Evolutionary conservation across 2,888 invertebrate genomes (phyloP).

Genomic region (Lypha dubia): DNA sequence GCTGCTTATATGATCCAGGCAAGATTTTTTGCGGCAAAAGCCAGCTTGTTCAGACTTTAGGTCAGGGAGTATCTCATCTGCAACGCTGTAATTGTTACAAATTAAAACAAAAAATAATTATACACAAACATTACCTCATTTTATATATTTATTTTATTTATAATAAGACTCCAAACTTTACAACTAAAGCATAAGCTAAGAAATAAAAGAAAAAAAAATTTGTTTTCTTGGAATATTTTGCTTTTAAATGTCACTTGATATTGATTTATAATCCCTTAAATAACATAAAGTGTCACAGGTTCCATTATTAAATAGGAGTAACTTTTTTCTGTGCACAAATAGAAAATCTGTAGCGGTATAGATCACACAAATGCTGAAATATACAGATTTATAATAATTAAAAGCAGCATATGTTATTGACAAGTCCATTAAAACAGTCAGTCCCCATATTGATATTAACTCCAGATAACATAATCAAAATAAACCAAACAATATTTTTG

Average conservation of each 20-base stretch:
- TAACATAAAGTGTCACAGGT: constrained; percentile 63
- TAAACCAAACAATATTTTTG: constrained; percentile 3
- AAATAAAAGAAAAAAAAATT: too few species aligned
- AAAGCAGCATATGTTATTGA: constrained; percentile 79
- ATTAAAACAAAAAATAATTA: too few species aligned
- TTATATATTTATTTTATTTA: not conserved
- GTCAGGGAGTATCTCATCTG: too few species aligned
- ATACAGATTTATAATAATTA: constrained; percentile 80
- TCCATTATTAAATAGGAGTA: constrained; percentile 48
- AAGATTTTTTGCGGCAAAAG: too few species aligned
- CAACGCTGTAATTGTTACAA: not conserved
- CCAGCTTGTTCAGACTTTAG: too few species aligned
- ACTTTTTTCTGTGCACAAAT: not conserved
- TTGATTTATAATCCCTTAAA: constrained; percentile 44
- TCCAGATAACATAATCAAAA: constrained; percentile 64
- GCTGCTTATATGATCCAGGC: too few species aligned
- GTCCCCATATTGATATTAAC: constrained; percentile 58
- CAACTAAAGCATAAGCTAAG: not conserved
- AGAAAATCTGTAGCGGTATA: constrained; percentile 42
- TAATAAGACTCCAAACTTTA: constrained; percentile 12
- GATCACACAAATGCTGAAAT: constrained; percentile 47
- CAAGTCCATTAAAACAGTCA: constrained; percentile 80
- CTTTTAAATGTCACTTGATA: constrained; percentile 59
- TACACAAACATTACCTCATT: too few species aligned
- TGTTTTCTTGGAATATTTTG: constrained; percentile 1